Evolutionary conservation across 2,888 invertebrate genomes (phyloP), one percentile per base, ranked within the genome.

Genomic region (Rosalia funebris): DNA sequence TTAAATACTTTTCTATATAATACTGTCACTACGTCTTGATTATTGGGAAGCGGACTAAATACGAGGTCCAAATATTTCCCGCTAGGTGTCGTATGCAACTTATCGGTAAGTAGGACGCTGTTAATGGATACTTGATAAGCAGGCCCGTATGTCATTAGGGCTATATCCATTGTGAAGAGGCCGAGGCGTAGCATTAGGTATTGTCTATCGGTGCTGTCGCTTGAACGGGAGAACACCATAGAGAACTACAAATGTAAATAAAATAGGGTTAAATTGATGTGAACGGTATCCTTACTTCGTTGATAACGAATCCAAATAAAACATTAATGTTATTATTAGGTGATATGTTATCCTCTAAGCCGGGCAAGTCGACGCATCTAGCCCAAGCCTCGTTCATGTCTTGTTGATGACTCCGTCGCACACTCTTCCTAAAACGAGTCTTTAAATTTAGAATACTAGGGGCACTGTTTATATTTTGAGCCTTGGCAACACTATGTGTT

Each of bases 291-390:
- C 56, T 61, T 73, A 86, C 85, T 81, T 90, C 89, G 81, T 90
- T 91, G 11, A 92, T 83, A 16, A 89, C 86, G 66, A 92, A 87
- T 72, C 93, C 83, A 48, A 91, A 82, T 55, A 93, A 82, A 32
- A 89, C 84, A 48, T 87, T 87, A 56, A 93, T 91, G 47, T 85
- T 87, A 79, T 93, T 93, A 75, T 87, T 87, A 0, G 90, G 89
- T 0, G 93, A 92, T 20, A 91, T 88, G 75, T 91, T 92, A 75
- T 93, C 93, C 68, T 93, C 93, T 66, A 93, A 89, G 1, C 92
- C 91, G 1, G 92, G 91, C 34, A 92, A 83, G 79, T 92, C 91
- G 0, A 92, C 88, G 4, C 87, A 88, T 60, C 91, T 83, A 0
- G 91, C 90, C 85, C 90, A 91, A 46, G 89, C 85, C 74, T 92